Evolutionary conservation across 2,113 vertebrate species (phyloP).

Genomic region (Zosterops borbonicus): DNA sequence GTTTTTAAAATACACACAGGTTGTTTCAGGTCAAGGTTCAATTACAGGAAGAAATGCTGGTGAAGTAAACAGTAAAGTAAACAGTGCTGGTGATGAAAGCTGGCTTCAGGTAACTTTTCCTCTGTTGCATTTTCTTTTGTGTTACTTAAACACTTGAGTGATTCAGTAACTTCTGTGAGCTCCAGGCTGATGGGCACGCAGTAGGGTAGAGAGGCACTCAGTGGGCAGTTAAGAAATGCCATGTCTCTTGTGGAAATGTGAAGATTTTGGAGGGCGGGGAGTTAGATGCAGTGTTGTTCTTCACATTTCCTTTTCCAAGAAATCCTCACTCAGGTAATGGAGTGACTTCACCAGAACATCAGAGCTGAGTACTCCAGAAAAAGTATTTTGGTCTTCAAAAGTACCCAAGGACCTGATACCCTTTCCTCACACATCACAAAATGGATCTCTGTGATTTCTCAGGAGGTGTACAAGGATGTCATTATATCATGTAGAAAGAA

Average conservation of each 20-base stretch:
- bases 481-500: not conserved
- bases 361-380: not conserved
- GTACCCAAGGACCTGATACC: not conserved
- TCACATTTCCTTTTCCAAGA: not conserved
- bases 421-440: not conserved
- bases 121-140: not conserved
- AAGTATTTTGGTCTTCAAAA: not conserved
- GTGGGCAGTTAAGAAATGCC: not conserved
- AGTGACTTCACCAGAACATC: not conserved
- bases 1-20: not conserved
- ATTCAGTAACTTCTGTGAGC: not conserved
- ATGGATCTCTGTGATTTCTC: not conserved
- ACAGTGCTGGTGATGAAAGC: not conserved
- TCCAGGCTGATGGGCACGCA: not conserved
- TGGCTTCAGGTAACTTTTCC: not conserved
- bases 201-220: not conserved
- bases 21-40: not conserved
- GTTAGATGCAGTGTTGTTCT: not conserved
- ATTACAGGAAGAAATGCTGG: not conserved
- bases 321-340: not conserved
- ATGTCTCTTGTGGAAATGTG: not conserved
- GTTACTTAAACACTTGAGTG: not conserved
- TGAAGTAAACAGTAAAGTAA: not conserved
- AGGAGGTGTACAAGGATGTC: not conserved
- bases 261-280: not conserved